Conservation (phyloP, 2,888 invertebrate genomes). For the Tuta absoluta region DNA sequence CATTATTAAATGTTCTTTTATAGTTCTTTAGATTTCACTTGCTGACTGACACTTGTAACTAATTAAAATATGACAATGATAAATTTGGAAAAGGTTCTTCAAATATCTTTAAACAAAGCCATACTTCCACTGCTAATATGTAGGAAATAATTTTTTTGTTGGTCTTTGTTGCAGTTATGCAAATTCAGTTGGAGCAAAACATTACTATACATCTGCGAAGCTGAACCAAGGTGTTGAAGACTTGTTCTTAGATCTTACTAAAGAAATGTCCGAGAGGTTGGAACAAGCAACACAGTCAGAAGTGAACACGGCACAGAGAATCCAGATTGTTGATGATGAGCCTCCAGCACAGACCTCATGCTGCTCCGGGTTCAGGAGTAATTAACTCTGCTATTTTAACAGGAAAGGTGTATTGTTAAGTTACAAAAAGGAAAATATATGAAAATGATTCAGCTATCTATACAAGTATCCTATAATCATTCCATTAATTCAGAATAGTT, state of each 20-base stretch:
- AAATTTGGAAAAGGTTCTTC: too few relatives aligned
- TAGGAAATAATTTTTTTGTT: background rate
- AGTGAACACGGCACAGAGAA: constrained; percentile 55
- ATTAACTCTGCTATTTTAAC: constrained; percentile 32
- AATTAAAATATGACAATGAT: too few relatives aligned
- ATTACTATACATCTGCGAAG: constrained; percentile 97
- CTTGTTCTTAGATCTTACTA: constrained; percentile 91
- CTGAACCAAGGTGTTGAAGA: constrained; percentile 95
- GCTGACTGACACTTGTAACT: too few relatives aligned
- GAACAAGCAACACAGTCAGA: constrained; percentile 51
- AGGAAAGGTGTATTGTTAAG: background rate
- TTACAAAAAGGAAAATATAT: background rate
- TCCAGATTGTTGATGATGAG: constrained; percentile 73
- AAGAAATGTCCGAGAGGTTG: constrained; percentile 83
- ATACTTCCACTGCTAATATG: too few relatives aligned
- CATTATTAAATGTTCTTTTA: too few relatives aligned
- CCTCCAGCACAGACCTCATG: constrained; percentile 59
- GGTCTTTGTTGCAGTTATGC: constrained; percentile 86
- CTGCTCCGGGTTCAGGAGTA: constrained; percentile 58
- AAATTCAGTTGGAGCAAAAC: constrained; percentile 93
- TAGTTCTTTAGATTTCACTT: too few relatives aligned
- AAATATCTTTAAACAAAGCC: too few relatives aligned
- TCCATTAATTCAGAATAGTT: too few relatives aligned
- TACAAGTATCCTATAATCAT: too few relatives aligned
- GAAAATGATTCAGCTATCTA: background rate